A percentile compares a stretch with the other conserved stretches of the same genome.
Conservation (phyloP, 2,797 vertebrate genomes). For the Taenioides sp. region DNA sequence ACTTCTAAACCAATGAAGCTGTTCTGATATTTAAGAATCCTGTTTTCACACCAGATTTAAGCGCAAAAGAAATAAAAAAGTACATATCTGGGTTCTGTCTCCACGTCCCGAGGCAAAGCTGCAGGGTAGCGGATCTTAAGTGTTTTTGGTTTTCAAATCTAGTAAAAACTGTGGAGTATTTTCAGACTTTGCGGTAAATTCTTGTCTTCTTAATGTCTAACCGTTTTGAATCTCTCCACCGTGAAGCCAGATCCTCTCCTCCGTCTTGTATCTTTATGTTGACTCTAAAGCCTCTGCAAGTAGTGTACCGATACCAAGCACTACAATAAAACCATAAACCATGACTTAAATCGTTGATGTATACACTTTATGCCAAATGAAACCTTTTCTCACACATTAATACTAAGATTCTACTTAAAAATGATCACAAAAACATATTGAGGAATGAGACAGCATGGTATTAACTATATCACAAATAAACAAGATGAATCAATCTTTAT, state of each 20-base stretch:
- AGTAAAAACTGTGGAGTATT: background rate
- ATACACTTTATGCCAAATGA: no score
- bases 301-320: no score
- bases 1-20: background rate
- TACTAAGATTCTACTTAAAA: no score
- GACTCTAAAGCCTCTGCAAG: background rate
- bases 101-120: background rate
- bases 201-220: background rate
- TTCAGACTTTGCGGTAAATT: background rate
- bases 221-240: background rate
- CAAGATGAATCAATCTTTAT: no score
- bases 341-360: no score
- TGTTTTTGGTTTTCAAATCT: background rate
- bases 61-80: background rate
- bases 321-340: no score
- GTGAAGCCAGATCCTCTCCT: background rate
- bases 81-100: background rate
- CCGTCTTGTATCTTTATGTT: background rate
- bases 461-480: no score
- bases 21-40: background rate
- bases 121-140: conserved; percentile 4
- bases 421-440: no score
- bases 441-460: no score
- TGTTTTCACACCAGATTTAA: background rate
- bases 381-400: no score